Percentiles rank a stretch among this genome's conserved stretches.
phyloP scores from a whole-genome alignment of 2,113 vertebrate genomes.

The Felis catus region DNA sequence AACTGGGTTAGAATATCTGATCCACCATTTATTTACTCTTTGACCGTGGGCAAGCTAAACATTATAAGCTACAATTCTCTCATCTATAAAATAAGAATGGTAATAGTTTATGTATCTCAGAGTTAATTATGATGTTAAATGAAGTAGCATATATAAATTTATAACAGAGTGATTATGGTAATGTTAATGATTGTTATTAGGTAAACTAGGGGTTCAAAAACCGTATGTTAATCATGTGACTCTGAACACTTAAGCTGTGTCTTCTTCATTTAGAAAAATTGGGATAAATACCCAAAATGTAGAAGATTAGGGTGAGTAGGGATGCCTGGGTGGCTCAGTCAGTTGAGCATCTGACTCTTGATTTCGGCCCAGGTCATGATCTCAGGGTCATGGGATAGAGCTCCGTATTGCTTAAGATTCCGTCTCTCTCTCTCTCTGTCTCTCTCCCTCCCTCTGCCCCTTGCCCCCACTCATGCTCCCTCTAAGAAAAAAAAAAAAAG shows the following conservation, averaged over 20 bases:
- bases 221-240: neutral
- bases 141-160: neutral
- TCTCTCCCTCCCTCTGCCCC: no score
- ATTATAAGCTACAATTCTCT: neutral
- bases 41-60: neutral
- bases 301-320: neutral
- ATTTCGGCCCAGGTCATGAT: no score
- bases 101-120: neutral
- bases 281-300: neutral
- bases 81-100: neutral
- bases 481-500: no score
- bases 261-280: neutral
- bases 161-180: neutral
- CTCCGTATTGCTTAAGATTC: no score
- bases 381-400: no score
- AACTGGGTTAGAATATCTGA: neutral
- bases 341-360: no score
- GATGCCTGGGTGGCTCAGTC: no score
- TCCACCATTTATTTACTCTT: neutral
- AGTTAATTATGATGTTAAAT: neutral
- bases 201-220: neutral
- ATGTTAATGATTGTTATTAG: neutral
- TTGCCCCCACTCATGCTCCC: no score
- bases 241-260: neutral
- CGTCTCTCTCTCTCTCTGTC: no score